These are phyloP conservation scores for Lypha dubia DNA, from an alignment of 2,888 invertebrate genomes.

Conservation along the genomic window DNA sequence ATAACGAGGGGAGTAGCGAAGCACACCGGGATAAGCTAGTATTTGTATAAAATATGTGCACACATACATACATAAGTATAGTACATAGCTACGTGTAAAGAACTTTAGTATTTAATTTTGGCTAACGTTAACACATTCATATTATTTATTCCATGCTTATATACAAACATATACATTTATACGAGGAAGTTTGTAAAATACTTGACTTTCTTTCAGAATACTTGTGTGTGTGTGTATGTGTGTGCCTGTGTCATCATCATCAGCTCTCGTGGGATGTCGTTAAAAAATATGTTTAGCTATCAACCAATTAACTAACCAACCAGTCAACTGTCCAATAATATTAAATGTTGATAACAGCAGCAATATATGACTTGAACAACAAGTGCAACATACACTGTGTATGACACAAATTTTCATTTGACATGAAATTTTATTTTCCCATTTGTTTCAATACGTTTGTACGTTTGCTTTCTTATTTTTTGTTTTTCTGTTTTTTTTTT, in stretches of 20 bases:
- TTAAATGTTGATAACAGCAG: slow-evolving; percentile 63
- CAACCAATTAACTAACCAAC: slow-evolving; percentile 32
- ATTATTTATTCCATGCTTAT: slow-evolving; percentile 27
- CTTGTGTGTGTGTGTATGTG: background rate
- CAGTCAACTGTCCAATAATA: slow-evolving; percentile 60
- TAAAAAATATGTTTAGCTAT: slow-evolving; percentile 46
- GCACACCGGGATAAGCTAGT: no score
- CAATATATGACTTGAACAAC: slow-evolving; percentile 7
- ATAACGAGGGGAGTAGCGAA: no score
- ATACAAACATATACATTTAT: no score
- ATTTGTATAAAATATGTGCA: background rate
- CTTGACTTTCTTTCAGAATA: background rate
- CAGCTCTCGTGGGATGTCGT: slow-evolving; percentile 46
- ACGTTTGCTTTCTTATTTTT: background rate
- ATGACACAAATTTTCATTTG: slow-evolving; percentile 56
- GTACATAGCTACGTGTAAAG: background rate
- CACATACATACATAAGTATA: background rate
- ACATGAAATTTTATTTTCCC: slow-evolving; percentile 64
- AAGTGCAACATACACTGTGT: background rate
- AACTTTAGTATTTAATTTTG: background rate
- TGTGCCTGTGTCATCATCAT: background rate
- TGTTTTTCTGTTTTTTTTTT: background rate
- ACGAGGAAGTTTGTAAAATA: background rate
- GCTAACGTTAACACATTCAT: slow-evolving; percentile 23
- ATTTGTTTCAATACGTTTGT: slow-evolving; percentile 20